Percentiles rank a stretch among this genome's conserved stretches.
phyloP scores from a whole-genome alignment of 2,113 vertebrate species.

The Condylura cristata region DNA sequence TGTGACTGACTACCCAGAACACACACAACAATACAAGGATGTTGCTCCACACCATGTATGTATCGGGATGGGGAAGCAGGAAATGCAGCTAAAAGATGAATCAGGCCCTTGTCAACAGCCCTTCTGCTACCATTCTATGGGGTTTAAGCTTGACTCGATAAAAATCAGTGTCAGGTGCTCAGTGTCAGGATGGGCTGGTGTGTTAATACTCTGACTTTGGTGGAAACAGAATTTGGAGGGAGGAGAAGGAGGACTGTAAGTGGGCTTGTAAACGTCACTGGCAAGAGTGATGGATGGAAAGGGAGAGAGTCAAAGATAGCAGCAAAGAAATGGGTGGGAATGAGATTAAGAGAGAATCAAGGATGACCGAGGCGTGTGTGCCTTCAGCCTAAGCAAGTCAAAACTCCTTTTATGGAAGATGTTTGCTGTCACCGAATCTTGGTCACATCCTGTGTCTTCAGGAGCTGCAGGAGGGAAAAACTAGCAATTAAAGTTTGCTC shows the following conservation, averaged over 20 bases:
- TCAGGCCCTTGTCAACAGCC: not conserved
- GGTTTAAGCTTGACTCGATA: not conserved
- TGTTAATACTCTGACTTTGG: not conserved
- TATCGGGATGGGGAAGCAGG: not conserved
- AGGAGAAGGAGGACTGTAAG: not conserved
- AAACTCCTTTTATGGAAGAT: conserved; percentile 20
- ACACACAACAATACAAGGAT: not conserved
- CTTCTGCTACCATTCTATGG: not conserved
- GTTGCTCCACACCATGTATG: not conserved
- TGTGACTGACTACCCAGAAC: not conserved
- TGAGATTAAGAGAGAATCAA: not conserved
- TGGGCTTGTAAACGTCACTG: not conserved
- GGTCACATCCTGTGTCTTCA: conserved; percentile 53
- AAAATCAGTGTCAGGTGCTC: not conserved
- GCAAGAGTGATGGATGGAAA: not conserved
- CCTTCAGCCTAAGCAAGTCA: conserved; percentile 17
- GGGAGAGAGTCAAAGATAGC: not conserved
- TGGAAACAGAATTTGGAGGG: not conserved
- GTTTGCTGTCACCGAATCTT: not conserved
- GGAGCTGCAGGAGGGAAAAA: not conserved
- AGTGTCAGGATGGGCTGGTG: not conserved
- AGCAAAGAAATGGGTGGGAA: not conserved
- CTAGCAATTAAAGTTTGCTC: conserved; percentile 56
- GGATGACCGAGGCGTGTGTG: not conserved
- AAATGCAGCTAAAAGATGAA: not conserved